Evolutionary conservation across 2,888 invertebrate genomes (phyloP).

Genomic region (Monochamus alternatus): DNA sequence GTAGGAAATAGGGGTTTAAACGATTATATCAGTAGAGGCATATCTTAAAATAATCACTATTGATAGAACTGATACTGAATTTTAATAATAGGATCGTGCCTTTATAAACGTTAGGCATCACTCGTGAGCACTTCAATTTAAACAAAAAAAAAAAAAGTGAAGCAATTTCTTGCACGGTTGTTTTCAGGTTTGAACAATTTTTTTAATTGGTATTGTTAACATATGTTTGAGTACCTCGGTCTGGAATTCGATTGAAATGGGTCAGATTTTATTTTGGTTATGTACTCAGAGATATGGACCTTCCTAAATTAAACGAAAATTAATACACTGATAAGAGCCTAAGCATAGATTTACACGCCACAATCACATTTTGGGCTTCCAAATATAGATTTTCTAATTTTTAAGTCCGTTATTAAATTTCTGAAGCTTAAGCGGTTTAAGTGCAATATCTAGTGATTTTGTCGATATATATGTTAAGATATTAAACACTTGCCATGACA

Average conservation of each 20-base stretch:
- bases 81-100: slow-evolving; percentile 62
- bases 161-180: slow-evolving; percentile 36
- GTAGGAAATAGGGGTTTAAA: slow-evolving; percentile 41
- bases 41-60: slow-evolving; percentile 54
- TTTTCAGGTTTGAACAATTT: slow-evolving; percentile 21
- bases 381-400: slow-evolving; percentile 56
- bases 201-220: slow-evolving; percentile 5
- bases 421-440: slow-evolving; percentile 42
- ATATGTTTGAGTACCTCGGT: slow-evolving; percentile 22
- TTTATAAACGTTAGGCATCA: slow-evolving; percentile 52
- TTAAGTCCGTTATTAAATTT: slow-evolving; percentile 35
- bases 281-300: slow-evolving; percentile 14
- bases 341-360: slow-evolving; percentile 55
- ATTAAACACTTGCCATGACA: neutral
- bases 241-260: neutral
- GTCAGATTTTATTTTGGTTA: neutral
- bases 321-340: slow-evolving; percentile 45
- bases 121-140: slow-evolving; percentile 46
- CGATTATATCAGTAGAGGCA: slow-evolving; percentile 61
- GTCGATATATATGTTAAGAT: slow-evolving; percentile 3
- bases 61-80: slow-evolving; percentile 51
- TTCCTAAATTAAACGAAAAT: slow-evolving; percentile 13
- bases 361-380: slow-evolving; percentile 67
- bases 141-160: slow-evolving; percentile 36
- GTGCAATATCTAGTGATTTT: slow-evolving; percentile 35